Percentiles rank a stretch among this genome's conserved stretches.
phyloP scores from a whole-genome alignment of 1,140 invertebrate species.

The Drosophila arizonae region DNA sequence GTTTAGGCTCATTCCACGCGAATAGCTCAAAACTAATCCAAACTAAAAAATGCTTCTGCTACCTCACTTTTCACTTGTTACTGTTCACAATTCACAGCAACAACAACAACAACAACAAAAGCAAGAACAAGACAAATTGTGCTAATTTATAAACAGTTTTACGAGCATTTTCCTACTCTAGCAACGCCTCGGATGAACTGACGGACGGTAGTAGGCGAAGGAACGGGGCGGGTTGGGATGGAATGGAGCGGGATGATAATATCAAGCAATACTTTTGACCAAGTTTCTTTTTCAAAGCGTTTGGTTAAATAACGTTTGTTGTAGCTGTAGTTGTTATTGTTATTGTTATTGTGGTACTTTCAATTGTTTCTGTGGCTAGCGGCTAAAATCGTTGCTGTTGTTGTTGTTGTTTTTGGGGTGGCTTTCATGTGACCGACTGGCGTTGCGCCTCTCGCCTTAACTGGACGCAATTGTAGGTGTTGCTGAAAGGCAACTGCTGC shows the following conservation, averaged over 20 bases:
- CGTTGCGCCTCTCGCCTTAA: conserved; percentile 23
- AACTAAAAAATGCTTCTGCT: neutral
- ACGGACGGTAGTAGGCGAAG: neutral
- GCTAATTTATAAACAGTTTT: conserved; percentile 61
- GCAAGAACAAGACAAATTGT: conserved; percentile 43
- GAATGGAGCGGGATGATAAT: conserved; percentile 39
- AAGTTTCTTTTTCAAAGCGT: conserved; percentile 65
- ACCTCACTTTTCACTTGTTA: conserved; percentile 34
- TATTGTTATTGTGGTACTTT: conserved; percentile 25
- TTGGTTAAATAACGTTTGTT: conserved; percentile 71
- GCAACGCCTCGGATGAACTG: neutral
- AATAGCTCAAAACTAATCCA: no score
- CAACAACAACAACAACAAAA: conserved; percentile 5
- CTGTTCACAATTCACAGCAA: conserved; percentile 15
- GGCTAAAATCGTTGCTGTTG: conserved; percentile 31
- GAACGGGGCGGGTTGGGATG: no score
- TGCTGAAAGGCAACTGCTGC: conserved; percentile 50
- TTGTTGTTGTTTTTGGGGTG: conserved; percentile 27
- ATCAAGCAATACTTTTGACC: conserved; percentile 60
- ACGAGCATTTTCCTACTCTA: conserved; percentile 44
- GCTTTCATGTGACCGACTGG: conserved; percentile 48
- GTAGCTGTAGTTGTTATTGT: conserved; percentile 31
- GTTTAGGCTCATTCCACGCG: no score
- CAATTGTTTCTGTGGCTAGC: conserved; percentile 49
- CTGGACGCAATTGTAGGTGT: conserved; percentile 60